A percentile compares a stretch with the other conserved stretches of the same genome.
phyloP scores from a whole-genome alignment of 2,113 vertebrate genomes.

The Lucifuga dentata region DNA sequence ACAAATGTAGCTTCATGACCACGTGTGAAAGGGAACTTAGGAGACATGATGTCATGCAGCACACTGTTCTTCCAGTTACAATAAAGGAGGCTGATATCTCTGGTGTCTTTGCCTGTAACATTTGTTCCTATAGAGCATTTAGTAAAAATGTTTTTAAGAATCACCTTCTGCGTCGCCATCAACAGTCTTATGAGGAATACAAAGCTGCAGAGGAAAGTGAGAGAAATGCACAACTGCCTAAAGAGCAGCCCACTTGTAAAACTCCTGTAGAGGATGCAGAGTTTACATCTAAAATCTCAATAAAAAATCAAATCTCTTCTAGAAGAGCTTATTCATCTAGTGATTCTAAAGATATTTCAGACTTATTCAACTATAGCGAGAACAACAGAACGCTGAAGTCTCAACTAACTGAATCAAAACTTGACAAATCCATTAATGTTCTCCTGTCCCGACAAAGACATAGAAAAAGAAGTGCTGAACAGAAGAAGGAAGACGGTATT shows the following conservation, averaged over 20 bases:
- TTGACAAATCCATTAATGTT: conserved; percentile 88
- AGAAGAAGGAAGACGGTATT: conserved; percentile 82
- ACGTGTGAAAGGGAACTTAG: conserved; percentile 88
- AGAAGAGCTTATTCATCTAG: conserved; percentile 66
- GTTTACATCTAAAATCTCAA: conserved; percentile 71
- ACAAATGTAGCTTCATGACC: conserved; percentile 93
- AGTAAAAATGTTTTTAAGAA: conserved; percentile 90
- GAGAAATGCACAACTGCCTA: conserved; percentile 45
- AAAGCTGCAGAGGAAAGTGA: conserved; percentile 42
- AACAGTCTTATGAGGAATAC: conserved; percentile 71
- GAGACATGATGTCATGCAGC: conserved; percentile 88
- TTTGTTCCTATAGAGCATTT: conserved; percentile 91
- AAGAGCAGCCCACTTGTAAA: conserved; percentile 42
- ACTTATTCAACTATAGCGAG: conserved; percentile 88
- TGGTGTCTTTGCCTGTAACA: conserved; percentile 83
- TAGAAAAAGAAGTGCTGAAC: conserved; percentile 80
- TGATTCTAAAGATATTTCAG: conserved; percentile 85
- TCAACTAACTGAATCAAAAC: conserved; percentile 86
- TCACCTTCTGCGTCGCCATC: conserved; percentile 89
- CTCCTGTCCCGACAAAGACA: conserved; percentile 85
- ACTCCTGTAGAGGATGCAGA: conserved; percentile 60
- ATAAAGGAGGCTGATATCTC: conserved; percentile 44
- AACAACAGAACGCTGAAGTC: conserved; percentile 87
- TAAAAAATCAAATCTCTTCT: conserved; percentile 63
- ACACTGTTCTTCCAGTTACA: conserved; percentile 79